Conservation (phyloP, 2,888 invertebrate species). For the Drosophila subquinaria region DNA sequence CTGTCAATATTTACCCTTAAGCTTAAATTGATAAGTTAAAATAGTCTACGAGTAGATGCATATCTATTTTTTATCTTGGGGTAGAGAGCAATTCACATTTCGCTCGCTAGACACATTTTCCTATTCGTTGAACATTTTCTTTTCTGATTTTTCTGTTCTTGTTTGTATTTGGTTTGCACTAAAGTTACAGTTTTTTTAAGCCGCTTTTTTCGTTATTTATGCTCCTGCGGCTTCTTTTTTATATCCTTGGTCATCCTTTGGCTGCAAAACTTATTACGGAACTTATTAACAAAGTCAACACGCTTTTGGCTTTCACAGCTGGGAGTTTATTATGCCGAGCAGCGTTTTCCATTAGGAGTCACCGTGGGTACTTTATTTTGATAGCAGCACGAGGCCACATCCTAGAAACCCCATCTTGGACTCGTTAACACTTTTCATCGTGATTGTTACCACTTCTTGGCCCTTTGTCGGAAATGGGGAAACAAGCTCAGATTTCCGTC, state of each 20-base stretch:
- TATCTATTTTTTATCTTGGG: too few relatives aligned
- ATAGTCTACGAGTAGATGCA: neutral
- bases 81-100: neutral
- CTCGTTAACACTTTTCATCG: conserved; percentile 16
- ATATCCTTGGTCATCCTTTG: conserved; percentile 48
- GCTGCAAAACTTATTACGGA: conserved; percentile 73
- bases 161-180: conserved; percentile 23
- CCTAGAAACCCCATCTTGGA: neutral
- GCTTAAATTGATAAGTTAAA: neutral
- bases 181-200: conserved; percentile 25
- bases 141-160: conserved; percentile 13
- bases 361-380: conserved; percentile 4
- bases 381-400: neutral
- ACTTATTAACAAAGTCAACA: conserved; percentile 82
- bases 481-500: conserved; percentile 69
- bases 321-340: conserved; percentile 75
- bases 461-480: conserved; percentile 67
- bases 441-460: conserved; percentile 42
- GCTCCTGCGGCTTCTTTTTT: conserved; percentile 52
- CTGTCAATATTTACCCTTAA: neutral
- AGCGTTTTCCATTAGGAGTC: conserved; percentile 69
- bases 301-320: conserved; percentile 47
- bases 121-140: conserved; percentile 1
- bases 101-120: neutral
- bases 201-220: conserved; percentile 62